phyloP scores from a whole-genome alignment of 2,797 vertebrate genomes.

The Acanthurus tractus region DNA sequence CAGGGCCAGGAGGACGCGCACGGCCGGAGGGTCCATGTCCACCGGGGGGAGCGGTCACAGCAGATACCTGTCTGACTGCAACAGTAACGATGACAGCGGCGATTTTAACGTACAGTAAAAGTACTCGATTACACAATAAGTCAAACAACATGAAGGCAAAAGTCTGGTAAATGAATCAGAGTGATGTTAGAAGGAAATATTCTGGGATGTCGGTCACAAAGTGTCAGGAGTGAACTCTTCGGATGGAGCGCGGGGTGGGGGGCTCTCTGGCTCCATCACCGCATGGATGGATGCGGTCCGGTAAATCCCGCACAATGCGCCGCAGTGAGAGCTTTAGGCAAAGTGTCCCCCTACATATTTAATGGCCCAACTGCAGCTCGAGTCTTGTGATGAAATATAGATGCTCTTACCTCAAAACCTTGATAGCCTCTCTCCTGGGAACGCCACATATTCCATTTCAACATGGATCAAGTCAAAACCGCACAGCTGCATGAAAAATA shows the following conservation, averaged over 20 bases:
- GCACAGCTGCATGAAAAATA: neutral
- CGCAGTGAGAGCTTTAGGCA: neutral
- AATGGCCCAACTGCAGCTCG: neutral
- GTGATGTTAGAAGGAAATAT: neutral
- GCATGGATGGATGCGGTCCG: neutral
- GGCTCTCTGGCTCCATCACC: neutral
- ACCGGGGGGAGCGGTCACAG: constrained; percentile 28
- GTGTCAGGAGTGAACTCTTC: neutral
- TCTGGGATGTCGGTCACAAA: neutral
- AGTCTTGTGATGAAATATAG: neutral
- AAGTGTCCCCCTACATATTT: constrained; percentile 11
- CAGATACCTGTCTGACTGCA: constrained; percentile 19
- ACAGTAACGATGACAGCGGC: neutral
- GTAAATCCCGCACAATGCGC: neutral
- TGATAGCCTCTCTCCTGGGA: neutral
- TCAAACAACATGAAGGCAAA: too few relatives aligned
- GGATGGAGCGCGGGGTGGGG: fast-evolving
- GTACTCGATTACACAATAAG: too few relatives aligned
- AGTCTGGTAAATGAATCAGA: neutral
- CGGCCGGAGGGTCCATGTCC: constrained; percentile 52
- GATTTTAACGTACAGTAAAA: too few relatives aligned
- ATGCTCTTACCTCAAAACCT: constrained; percentile 63
- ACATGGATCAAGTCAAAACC: neutral
- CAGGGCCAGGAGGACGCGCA: constrained; percentile 80
- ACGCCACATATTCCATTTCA: constrained; percentile 51